Evolutionary conservation across 2,797 vertebrate species (phyloP).

Genomic region (Rallus crepitans): DNA sequence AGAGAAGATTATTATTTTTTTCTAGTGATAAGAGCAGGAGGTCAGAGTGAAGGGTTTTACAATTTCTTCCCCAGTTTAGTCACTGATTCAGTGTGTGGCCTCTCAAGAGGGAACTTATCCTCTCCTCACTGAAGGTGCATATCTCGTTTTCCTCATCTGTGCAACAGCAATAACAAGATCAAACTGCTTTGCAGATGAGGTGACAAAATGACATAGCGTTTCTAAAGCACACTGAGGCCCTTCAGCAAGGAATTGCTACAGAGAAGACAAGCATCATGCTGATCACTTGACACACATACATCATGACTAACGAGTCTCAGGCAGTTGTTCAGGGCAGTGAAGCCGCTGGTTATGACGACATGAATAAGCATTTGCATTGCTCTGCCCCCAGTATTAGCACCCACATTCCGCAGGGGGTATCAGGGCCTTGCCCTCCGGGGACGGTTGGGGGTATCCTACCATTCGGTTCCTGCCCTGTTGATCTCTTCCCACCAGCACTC

Average conservation of each 20-base stretch:
- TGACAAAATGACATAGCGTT: background rate
- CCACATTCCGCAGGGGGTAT: background rate
- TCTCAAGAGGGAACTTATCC: background rate
- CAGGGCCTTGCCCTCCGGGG: background rate
- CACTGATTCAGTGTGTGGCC: background rate
- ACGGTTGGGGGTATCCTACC: constrained; percentile 83
- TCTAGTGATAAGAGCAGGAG: background rate
- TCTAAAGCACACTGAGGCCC: background rate
- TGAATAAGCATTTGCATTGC: background rate
- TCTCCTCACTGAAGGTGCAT: background rate
- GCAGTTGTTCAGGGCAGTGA: background rate
- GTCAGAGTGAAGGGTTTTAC: background rate
- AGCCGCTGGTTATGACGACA: background rate
- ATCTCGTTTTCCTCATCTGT: background rate
- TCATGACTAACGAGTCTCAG: background rate
- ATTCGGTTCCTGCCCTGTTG: constrained; percentile 92
- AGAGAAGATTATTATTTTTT: background rate
- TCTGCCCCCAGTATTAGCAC: background rate
- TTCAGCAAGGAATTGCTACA: background rate
- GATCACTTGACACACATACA: background rate
- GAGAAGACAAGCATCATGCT: background rate
- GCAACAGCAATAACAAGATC: background rate
- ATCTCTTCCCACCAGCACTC: constrained; percentile 99
- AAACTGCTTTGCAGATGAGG: background rate
- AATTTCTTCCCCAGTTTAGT: background rate